Evolutionary conservation across 2,113 vertebrate species (phyloP), one percentile per base, ranked within the genome.

Genomic region (Herpetotheres cachinnans): DNA sequence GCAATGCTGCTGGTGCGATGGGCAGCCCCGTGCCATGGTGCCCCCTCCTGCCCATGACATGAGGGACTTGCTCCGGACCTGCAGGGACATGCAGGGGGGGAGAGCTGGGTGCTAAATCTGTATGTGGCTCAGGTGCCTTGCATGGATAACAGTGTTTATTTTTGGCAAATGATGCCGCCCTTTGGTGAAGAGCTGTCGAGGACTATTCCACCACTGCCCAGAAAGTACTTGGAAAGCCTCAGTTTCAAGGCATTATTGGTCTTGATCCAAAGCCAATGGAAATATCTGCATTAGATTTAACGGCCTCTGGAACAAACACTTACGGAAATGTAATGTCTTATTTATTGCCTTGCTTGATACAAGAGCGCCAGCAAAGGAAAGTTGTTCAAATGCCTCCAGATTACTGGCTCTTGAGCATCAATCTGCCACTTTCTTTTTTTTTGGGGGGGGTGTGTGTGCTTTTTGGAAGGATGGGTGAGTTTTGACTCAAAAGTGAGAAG

Each of bases 1-100:
- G 22, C 22, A 36, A 2, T 6, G 2, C 2, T 1, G 7, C 3
- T 1, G 4, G 11, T 36, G 36, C 5, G 1, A 0, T 2, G 58
- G 52, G 8, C 73, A 87, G 55, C 47, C 42, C 46, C 1, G 0
- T 14, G 58, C 15, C 0, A 0, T 30, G 58, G 38, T 47, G 38
- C 2, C 26, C 22, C 10, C 40, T 90, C 66, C 42, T 38, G 54
- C 42, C 34, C 1, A 3, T 56, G 76, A 59, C 46, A 30, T 18
- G 3, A 1, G 34, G 25, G 38, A 38, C 14, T 36, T 8, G 2
- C 36, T 36, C 22, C 69, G 44, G 34, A 18, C 5, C 44, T 40
- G 49, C 30, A 46, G 27, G 25, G 5, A 6, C 38, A 3, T 5
- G 13, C 34, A 58, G 49, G 7, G 52, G 74, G 21, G 40, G 21